Evolutionary conservation across 2,113 vertebrate species (phyloP).

Genomic region (Aramus guarauna): DNA sequence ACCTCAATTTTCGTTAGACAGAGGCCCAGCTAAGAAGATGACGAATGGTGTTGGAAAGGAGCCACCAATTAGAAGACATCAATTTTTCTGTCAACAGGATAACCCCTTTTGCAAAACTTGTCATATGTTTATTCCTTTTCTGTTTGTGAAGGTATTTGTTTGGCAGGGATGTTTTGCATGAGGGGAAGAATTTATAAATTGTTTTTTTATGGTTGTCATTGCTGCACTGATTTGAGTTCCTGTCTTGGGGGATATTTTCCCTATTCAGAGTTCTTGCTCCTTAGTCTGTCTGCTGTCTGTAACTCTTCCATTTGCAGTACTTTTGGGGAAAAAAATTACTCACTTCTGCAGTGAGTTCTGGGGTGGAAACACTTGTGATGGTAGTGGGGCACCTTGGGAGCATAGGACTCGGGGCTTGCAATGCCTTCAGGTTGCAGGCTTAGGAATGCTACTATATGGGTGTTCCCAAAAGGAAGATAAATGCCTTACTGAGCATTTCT

Average conservation of each 20-base stretch:
- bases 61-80: slow-evolving; percentile 5
- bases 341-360: background rate
- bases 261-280: background rate
- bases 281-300: background rate
- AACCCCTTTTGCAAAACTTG: slow-evolving; percentile 7
- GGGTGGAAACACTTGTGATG: background rate
- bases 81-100: slow-evolving; percentile 18
- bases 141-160: slow-evolving; percentile 36
- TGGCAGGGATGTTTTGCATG: background rate
- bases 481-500: background rate
- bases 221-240: background rate
- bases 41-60: background rate
- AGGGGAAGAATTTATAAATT: background rate
- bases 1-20: background rate
- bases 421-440: background rate
- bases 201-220: background rate
- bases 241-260: background rate
- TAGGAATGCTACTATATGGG: background rate
- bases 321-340: background rate
- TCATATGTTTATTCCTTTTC: background rate
- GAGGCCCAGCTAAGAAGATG: background rate
- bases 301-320: background rate
- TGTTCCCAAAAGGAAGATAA: background rate
- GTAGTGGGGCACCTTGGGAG: background rate
- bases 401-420: background rate